phyloP scores from a whole-genome alignment of 1,140 invertebrate species.

The Panagrolaimus sp. region DNA sequence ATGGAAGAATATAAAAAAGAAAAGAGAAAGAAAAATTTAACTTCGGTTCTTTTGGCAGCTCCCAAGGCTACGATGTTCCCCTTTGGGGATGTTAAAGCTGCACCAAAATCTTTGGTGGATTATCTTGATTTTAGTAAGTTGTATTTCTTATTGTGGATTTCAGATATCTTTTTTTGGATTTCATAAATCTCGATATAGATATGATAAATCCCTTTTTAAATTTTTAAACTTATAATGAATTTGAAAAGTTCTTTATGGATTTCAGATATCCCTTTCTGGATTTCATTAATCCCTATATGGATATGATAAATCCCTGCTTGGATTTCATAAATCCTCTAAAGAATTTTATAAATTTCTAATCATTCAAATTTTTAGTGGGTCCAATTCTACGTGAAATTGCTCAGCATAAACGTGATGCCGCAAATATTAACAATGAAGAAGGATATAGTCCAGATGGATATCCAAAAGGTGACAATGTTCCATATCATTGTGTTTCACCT shows the following conservation, averaged over 20 bases:
- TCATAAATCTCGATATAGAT: too few relatives aligned
- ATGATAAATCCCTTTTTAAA: too few relatives aligned
- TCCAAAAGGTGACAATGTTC: background rate
- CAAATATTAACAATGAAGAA: background rate
- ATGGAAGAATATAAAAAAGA: too few relatives aligned
- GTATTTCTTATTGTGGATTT: too few relatives aligned
- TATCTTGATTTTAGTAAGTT: background rate
- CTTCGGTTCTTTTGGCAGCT: conserved; percentile 2
- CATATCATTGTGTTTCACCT: background rate
- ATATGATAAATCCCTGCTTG: too few relatives aligned
- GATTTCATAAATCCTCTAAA: too few relatives aligned
- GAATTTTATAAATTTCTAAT: too few relatives aligned
- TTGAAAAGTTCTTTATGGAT: too few relatives aligned
- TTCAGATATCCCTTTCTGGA: too few relatives aligned
- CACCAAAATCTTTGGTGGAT: background rate
- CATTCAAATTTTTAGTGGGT: background rate
- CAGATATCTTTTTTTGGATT: too few relatives aligned
- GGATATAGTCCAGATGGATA: background rate
- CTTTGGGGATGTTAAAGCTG: background rate
- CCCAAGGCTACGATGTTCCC: background rate
- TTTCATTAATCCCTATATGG: too few relatives aligned
- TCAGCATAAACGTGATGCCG: background rate
- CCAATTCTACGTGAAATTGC: background rate
- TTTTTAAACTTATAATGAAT: too few relatives aligned
- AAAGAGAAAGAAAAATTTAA: background rate